Conservation (phyloP, 2,113 vertebrate species). For the Oceanodroma tethys region DNA sequence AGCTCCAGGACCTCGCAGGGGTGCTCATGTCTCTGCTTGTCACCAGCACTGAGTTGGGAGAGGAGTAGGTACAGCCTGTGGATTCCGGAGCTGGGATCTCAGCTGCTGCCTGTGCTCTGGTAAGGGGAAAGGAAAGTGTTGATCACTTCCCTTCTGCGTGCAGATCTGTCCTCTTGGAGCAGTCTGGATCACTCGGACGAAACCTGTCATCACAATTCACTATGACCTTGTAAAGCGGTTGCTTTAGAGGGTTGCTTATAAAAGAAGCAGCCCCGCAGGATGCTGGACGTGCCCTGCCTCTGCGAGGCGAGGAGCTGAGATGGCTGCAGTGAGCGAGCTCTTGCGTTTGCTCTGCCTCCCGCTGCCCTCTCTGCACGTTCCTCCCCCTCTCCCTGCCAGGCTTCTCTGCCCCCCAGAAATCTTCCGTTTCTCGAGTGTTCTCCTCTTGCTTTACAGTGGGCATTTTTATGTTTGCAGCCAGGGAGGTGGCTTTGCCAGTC, state of each 20-base stretch:
- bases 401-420: not conserved
- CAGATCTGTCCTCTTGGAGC: not conserved
- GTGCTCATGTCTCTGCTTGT: not conserved
- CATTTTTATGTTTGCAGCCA: not conserved
- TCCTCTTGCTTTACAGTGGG: not conserved
- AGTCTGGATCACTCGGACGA: not conserved
- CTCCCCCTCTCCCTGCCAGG: not conserved
- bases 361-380: not conserved
- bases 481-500: not conserved
- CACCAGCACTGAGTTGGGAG: not conserved
- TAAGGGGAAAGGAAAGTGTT: too few relatives aligned
- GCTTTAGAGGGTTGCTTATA: not conserved
- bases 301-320: not conserved
- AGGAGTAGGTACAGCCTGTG: not conserved
- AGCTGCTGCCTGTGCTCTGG: not conserved
- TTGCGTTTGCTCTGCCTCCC: not conserved
- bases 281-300: not conserved
- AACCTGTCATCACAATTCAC: not conserved
- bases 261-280: not conserved
- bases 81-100: not conserved
- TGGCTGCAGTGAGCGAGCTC: not conserved
- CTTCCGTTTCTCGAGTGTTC: not conserved
- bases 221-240: not conserved
- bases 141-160: accelerated
- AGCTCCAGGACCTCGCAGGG: not conserved